Evolutionary conservation across 1,140 invertebrate species (phyloP).

Genomic region (Ips typographus): DNA sequence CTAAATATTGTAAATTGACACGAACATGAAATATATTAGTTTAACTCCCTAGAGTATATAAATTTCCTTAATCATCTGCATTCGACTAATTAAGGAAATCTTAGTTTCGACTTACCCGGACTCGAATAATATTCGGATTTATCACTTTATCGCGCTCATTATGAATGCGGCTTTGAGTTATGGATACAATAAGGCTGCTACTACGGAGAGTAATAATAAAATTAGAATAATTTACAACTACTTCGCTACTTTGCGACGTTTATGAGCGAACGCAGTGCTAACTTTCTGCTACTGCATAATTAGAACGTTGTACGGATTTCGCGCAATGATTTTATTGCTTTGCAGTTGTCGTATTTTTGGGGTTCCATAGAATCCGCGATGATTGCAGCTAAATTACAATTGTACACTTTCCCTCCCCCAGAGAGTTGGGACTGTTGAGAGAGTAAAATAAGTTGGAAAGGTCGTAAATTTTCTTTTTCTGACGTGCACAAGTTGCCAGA

Average conservation of each 20-base stretch:
- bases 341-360: too few species aligned
- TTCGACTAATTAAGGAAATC: constrained; percentile 7
- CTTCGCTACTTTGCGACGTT: neutral
- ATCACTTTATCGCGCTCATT: constrained; percentile 7
- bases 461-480: constrained; percentile 41
- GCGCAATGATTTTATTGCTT: too few species aligned
- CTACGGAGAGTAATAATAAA: constrained; percentile 1
- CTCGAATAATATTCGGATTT: constrained; percentile 2
- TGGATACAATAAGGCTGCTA: constrained; percentile 11
- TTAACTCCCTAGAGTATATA: neutral
- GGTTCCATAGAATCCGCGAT: neutral
- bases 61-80: neutral
- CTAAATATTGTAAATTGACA: too few species aligned
- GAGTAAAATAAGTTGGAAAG: constrained; percentile 25
- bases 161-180: neutral
- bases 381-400: constrained; percentile 23
- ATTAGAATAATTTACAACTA: constrained; percentile 7
- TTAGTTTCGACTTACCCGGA: constrained; percentile 2
- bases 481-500: constrained; percentile 41
- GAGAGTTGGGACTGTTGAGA: constrained; percentile 6
- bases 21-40: too few species aligned
- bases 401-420: constrained; percentile 24
- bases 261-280: neutral
- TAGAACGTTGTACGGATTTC: too few species aligned
- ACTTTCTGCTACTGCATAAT: neutral